Percentiles rank a stretch among this genome's conserved stretches.
These are phyloP conservation scores for Eupeodes luniger DNA, from an alignment of 2,888 invertebrate genomes.

Conservation along the genomic window DNA sequence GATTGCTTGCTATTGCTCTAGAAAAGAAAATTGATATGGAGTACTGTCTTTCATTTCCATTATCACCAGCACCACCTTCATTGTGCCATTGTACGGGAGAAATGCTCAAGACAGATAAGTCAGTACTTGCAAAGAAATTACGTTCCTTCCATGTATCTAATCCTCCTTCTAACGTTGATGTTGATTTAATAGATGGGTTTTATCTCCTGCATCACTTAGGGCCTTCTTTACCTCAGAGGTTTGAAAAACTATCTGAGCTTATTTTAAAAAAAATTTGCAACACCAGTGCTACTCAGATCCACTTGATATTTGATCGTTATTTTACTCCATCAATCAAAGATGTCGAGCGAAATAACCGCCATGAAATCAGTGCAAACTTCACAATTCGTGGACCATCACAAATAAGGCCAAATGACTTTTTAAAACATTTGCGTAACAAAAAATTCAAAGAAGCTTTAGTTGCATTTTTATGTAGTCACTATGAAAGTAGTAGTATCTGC, in stretches of 20 bases:
- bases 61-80: too few species aligned
- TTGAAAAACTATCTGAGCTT: constrained; percentile 56
- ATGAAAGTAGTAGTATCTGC: too few species aligned
- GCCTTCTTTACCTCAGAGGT: constrained; percentile 21
- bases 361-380: constrained; percentile 25
- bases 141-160: background rate
- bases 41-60: too few species aligned
- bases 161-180: constrained; percentile 34
- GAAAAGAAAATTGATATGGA: too few species aligned
- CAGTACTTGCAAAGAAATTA: background rate
- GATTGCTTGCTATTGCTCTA: too few species aligned
- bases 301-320: too few species aligned
- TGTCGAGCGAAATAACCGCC: constrained; percentile 33
- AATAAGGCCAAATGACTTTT: constrained; percentile 45
- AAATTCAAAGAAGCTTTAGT: constrained; percentile 53
- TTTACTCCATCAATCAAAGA: constrained; percentile 39
- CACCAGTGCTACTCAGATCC: constrained; percentile 30
- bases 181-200: constrained; percentile 65
- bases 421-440: constrained; percentile 41
- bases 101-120: too few species aligned
- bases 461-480: too few species aligned
- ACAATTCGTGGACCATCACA: constrained; percentile 30
- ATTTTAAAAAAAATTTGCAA: constrained; percentile 57
- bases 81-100: too few species aligned
- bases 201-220: constrained; percentile 62